A percentile compares a stretch with the other conserved stretches of the same genome.
These are phyloP conservation scores for Drosophila subsilvestris DNA, from an alignment of 2,888 invertebrate genomes.

Conservation along the genomic window DNA sequence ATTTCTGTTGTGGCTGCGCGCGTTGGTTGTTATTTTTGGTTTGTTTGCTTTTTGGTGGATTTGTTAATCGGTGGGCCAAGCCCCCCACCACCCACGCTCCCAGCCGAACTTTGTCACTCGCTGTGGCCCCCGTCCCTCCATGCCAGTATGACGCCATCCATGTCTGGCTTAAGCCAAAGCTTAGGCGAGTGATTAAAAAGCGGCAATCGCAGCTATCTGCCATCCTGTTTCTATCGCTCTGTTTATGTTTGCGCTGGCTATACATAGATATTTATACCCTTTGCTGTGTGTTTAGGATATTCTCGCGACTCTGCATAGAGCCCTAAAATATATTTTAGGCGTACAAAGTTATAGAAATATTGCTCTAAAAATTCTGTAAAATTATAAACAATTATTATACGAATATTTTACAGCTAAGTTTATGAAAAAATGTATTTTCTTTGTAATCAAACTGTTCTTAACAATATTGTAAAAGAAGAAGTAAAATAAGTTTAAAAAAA, in stretches of 20 bases:
- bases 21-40: conserved; percentile 10
- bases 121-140: neutral
- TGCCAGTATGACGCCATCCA: no score
- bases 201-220: neutral
- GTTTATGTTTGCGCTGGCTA: neutral
- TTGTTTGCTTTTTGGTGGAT: conserved; percentile 22
- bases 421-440: no score
- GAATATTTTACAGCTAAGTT: no score
- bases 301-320: no score
- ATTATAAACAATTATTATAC: no score
- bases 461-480: no score
- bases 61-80: conserved; percentile 23
- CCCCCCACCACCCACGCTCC: neutral
- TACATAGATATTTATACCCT: neutral
- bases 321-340: no score
- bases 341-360: no score
- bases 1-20: conserved; percentile 13
- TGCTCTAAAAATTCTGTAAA: no score
- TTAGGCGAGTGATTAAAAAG: neutral
- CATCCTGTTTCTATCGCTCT: neutral
- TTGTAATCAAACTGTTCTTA: no score
- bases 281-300: neutral
- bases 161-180: neutral
- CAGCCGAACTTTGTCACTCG: conserved; percentile 6
- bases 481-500: no score